phyloP scores from a whole-genome alignment of 2,888 invertebrate genomes.

The Agrotis exclamationis region DNA sequence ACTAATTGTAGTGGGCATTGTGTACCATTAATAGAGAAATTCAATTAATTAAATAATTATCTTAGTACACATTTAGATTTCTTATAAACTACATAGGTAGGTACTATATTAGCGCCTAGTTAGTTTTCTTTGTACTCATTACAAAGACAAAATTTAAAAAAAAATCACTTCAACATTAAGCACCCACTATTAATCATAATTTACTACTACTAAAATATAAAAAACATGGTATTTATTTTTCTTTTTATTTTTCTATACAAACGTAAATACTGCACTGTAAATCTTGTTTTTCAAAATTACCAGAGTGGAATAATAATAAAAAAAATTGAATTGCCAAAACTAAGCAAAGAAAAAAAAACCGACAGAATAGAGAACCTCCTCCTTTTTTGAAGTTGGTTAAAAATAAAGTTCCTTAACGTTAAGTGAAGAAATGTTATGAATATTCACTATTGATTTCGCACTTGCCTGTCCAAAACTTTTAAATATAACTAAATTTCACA shows the following conservation, averaged over 20 bases:
- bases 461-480: not conserved
- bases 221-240: too few species aligned
- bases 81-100: conserved; percentile 7
- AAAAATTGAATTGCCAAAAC: not conserved
- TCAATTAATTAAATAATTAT: not conserved
- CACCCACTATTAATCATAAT: not conserved
- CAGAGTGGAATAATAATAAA: not conserved
- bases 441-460: too few species aligned
- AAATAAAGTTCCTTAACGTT: too few species aligned
- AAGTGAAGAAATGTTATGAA: not conserved
- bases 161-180: not conserved
- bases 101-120: conserved; percentile 10
- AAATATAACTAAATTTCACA: not conserved
- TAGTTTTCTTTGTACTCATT: not conserved
- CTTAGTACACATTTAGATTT: conserved; percentile 5
- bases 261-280: not conserved
- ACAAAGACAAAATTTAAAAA: not conserved
- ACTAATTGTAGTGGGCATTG: not conserved
- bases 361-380: too few species aligned
- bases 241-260: too few species aligned
- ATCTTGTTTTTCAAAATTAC: not conserved
- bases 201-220: too few species aligned
- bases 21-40: not conserved
- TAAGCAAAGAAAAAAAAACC: not conserved
- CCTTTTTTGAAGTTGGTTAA: too few species aligned